Base-by-base conservation (phyloP, 2,888 invertebrate genomes). In the Tineola bisselliella region DNA sequence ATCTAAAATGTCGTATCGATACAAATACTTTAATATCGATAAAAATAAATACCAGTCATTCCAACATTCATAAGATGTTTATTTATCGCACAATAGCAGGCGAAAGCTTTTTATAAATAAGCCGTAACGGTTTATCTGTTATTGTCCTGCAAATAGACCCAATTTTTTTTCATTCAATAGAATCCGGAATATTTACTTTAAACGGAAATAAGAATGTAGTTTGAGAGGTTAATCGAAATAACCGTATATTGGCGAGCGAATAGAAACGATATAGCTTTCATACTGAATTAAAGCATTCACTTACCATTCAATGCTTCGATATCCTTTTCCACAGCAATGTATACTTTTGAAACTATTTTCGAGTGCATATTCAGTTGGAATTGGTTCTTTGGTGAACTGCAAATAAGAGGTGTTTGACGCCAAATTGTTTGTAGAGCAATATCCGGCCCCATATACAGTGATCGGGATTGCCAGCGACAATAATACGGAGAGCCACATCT, bases 281-380 rank as follows among this genome's bases (percentile, higher is more conserved):
- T n/a, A n/a, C n/a, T n/a, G n/a, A 25, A 25, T 4, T 25, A 25
- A 25, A 25, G 6, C 25, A 38, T 38, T 38, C 19, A 88, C 91
- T 90, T 69, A 93, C 93, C 93, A 93, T 87, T 93, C 93, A 67
- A 93, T 93, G 75, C 93, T 93, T 64, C 92, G 83, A 73, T 93
- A 93, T 64, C 92, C 92, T 69, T 91, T 90, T 61, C 92, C 91
- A 73, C 93, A 93, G 78, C 93, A 93, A 73, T 93, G 92, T 56
- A 93, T 89, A 64, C 91, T 92, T 75, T 93, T 93, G 82, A 93
- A 92, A 63, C 89, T 88, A 62, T 90, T 90, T 62, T 89, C 88
- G 67, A 91, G 89, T 11, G 91, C 92, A 73, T 90, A 93, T 69
- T 93, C 93, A 65, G 81, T 81, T 11, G 88, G 84, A 62, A 90